Evolutionary conservation across 2,797 vertebrate genomes (phyloP), one percentile per base, ranked within the genome.

Genomic region (Huso huso): DNA sequence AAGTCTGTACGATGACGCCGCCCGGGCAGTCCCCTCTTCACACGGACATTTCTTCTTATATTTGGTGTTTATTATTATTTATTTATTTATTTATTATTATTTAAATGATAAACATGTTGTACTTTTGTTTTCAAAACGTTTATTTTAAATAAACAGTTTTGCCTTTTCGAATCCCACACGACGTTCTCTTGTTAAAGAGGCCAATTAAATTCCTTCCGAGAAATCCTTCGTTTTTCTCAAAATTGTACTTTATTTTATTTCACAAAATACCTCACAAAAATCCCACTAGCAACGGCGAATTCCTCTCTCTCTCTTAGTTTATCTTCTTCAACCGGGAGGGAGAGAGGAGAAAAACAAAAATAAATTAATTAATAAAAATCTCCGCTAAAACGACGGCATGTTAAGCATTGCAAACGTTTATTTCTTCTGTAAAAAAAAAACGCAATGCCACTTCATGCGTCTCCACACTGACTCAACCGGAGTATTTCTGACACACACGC

Each of bases 361-460:
- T 72, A 71, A 72, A 50, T 67, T 66, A 77, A 74, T 79, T 37
- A 78, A 83, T 69, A 75, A 37, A 37, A 79, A 85, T 80, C 77
- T 74, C 80, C 82, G 78, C 81, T 77, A 81, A 85, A 86, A 86
- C 77, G 82, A 88, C 84, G 83, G 82, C 82, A 79, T 83, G 84
- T 83, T 79, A 81, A 82, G 87, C 83, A 86, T 77, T 81, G 69
- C 75, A 75, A 78, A 76, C 48, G 74, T 66, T 78, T 80, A 78
- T 80, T 69, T 71, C 74, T 76, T 75, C 74, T 75, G 77, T 73
- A 69, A 71, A 62, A 70, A 75, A 66, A 37, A 37, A 37, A 37
- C 23, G 23, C 23, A 37, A 37, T 2, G 23, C 2, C 23, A 3
- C 23, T 37, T 37, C 23, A 37, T 4, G 23, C 23, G 23, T 37